Percentiles rank a stretch among this genome's conserved stretches.
phyloP scores from a whole-genome alignment of 2,113 vertebrate genomes.

The Seriola aureovittata region DNA sequence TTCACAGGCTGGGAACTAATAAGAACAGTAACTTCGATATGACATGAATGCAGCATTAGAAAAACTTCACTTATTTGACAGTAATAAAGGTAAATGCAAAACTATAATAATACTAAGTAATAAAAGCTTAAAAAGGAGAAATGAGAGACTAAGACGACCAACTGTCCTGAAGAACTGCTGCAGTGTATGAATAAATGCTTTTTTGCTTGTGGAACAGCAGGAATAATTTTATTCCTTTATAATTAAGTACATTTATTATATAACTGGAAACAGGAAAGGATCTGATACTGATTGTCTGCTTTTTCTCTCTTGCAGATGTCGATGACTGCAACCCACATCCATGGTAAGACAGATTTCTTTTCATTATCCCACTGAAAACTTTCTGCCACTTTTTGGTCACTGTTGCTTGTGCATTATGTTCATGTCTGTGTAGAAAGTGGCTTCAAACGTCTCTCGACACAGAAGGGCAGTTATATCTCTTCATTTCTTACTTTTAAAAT shows the following conservation, averaged over 20 bases:
- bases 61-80: neutral
- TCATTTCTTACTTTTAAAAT: neutral
- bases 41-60: neutral
- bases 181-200: too few species aligned
- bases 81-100: neutral
- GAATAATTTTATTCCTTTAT: too few species aligned
- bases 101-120: too few species aligned
- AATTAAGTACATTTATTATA: too few species aligned
- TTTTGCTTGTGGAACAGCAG: too few species aligned
- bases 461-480: too few species aligned
- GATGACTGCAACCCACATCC: conserved; percentile 96
- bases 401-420: neutral
- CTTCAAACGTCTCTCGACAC: too few species aligned
- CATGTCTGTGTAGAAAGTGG: neutral
- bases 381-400: too few species aligned
- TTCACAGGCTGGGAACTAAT: neutral
- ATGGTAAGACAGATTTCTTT: conserved; percentile 86
- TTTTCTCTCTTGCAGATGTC: conserved; percentile 84
- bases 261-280: neutral
- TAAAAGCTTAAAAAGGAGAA: too few species aligned
- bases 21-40: too few species aligned
- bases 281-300: neutral
- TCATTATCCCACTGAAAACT: neutral
- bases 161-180: too few species aligned
- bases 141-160: too few species aligned